These are phyloP conservation scores for Alligator sinensis DNA, from an alignment of 2,113 vertebrate genomes.

Conservation along the genomic window DNA sequence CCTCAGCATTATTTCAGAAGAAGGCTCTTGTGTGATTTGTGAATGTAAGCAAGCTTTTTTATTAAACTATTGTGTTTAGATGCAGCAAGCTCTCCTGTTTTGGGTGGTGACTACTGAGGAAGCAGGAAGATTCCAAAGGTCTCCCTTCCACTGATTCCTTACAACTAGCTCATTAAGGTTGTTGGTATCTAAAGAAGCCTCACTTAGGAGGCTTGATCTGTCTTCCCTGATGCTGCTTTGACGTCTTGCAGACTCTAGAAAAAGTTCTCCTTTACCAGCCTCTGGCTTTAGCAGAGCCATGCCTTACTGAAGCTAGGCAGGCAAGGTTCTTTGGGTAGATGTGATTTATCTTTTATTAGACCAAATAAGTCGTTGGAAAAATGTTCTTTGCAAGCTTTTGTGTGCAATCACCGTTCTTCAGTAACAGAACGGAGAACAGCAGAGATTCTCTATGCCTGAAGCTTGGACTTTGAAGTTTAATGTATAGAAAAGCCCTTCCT, in stretches of 20 bases:
- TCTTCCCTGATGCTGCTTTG: neutral
- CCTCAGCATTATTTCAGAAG: neutral
- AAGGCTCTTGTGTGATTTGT: neutral
- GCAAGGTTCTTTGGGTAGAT: too few species aligned
- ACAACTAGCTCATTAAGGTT: neutral
- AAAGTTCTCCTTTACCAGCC: neutral
- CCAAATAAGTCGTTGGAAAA: too few species aligned
- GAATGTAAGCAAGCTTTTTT: neutral
- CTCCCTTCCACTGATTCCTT: neutral
- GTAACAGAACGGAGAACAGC: too few species aligned
- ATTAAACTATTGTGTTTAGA: neutral
- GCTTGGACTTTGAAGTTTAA: too few species aligned
- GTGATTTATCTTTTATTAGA: too few species aligned
- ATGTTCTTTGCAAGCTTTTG: too few species aligned
- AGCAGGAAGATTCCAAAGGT: neutral
- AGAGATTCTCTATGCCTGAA: too few species aligned
- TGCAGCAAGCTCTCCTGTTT: accelerated
- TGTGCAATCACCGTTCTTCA: too few species aligned
- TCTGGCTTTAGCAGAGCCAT: neutral
- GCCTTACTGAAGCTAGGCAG: too few species aligned
- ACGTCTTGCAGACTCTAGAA: neutral
- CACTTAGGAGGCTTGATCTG: neutral
- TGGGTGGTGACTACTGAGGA: accelerated
- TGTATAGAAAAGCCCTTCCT: too few species aligned
- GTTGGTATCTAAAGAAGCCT: neutral